Percentiles rank a stretch among this genome's conserved stretches.
These are phyloP conservation scores for Alaudala cheleensis DNA, from an alignment of 2,113 vertebrate species.

Conservation along the genomic window DNA sequence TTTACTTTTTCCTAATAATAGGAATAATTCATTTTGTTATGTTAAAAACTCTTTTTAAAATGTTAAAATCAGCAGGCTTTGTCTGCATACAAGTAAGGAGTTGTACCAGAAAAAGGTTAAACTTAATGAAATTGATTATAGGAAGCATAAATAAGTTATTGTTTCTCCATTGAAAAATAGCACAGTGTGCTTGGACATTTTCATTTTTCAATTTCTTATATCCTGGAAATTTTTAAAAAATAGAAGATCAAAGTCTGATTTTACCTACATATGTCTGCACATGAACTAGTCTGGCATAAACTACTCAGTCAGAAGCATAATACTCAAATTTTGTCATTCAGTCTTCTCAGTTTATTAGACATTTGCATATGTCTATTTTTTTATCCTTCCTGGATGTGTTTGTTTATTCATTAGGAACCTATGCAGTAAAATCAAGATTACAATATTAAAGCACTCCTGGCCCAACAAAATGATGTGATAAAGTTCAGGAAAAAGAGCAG, in stretches of 20 bases:
- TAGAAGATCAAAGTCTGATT: background rate
- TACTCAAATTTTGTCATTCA: background rate
- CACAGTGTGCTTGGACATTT: background rate
- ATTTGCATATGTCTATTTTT: background rate
- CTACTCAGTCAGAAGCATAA: fast-evolving
- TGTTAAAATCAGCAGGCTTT: background rate
- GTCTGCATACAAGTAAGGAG: background rate
- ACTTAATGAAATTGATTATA: background rate
- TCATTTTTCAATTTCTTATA: background rate
- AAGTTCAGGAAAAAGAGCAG: background rate
- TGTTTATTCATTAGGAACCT: background rate
- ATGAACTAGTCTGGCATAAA: background rate
- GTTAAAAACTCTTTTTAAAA: background rate
- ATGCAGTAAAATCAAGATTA: background rate
- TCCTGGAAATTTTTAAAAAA: background rate
- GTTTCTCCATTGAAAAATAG: background rate
- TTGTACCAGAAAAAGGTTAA: background rate
- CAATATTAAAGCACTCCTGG: background rate
- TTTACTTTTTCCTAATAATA: background rate
- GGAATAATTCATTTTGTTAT: background rate
- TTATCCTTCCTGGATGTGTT: background rate
- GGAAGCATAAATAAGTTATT: background rate
- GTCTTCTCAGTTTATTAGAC: background rate
- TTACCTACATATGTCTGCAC: background rate
- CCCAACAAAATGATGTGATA: background rate